Evolutionary conservation across 2,797 vertebrate genomes (phyloP).

Genomic region (Coilia nasus): DNA sequence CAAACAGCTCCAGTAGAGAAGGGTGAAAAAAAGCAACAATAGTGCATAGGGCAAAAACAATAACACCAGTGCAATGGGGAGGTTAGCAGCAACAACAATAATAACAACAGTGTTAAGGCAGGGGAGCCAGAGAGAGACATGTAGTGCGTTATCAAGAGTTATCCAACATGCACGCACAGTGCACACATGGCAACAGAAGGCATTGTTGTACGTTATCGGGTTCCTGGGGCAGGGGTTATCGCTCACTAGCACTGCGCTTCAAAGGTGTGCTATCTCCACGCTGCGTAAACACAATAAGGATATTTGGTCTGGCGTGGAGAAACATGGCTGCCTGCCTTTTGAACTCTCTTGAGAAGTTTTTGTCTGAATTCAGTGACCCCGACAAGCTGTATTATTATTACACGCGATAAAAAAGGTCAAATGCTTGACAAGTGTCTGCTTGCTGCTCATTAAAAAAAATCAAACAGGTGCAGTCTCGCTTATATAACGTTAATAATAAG

Average conservation of each 20-base stretch:
- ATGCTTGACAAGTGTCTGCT: background rate
- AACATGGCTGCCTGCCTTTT: background rate
- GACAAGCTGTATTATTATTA: too few relatives aligned
- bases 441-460: background rate
- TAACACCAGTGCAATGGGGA: background rate
- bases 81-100: too few relatives aligned
- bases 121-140: background rate
- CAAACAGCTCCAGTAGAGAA: background rate
- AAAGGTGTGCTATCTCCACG: background rate
- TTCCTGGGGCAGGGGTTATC: background rate
- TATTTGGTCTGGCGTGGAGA: background rate
- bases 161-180: background rate
- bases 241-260: background rate
- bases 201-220: background rate
- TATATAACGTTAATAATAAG: background rate
- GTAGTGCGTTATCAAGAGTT: background rate
- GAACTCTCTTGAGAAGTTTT: too few relatives aligned
- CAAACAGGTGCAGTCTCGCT: background rate
- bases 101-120: background rate
- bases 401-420: background rate
- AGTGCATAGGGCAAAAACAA: too few relatives aligned
- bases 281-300: background rate
- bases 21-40: background rate
- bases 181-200: background rate
- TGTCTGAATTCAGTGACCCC: too few relatives aligned